Evolutionary conservation across 2,888 invertebrate species (phyloP), one percentile per base, ranked within the genome.

Genomic region (Neoaliturus tenellus): DNA sequence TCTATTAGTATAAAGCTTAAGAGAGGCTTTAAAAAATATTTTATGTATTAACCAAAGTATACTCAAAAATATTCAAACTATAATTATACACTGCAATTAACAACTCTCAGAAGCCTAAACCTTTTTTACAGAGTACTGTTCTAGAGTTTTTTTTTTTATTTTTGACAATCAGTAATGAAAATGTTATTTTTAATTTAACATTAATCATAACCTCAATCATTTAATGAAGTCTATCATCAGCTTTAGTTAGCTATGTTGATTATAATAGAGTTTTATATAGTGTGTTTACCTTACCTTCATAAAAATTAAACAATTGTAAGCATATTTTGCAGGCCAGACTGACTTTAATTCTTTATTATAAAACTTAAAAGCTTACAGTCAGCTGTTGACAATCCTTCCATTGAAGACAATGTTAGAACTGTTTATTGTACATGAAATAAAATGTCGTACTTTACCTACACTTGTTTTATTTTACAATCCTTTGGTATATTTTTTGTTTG

Each of bases 371-470:
- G 78, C 78, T 55, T 78, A 25, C 73, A 51, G 78, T 78, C 78
- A 78, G 78, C 78, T 75, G 23, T 31, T 82, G 82, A 82, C 82
- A 82, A 82, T 82, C 82, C 82, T 81, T 82, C 82, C 82, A 82
- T 55, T 73, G 51, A 82, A 82, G 82, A 82, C 73, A 82, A 48
- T 82, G 82, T 82, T 82, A 73, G 58, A 73, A 82, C 55, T 73
- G 82, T 82, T 82, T 73, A 82, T 55, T 71, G 82, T 71, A 82
- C 44, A 51, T 51, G 20, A 82, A 82, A 73, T 82, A 82, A 82
- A 55, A 23, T 82, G 73, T 82, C 73, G 73, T 73, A 82, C 82
- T 67, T 41, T 62, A 39, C 44, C 44, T 44, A 2, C 17, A 14
- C 10, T 44, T 12, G 44, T 44, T 44, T 44, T 44, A 44, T 44